Evolutionary conservation across 2,888 invertebrate species (phyloP), one percentile per base, ranked within the genome.

Genomic region (Cephus nigrinus): DNA sequence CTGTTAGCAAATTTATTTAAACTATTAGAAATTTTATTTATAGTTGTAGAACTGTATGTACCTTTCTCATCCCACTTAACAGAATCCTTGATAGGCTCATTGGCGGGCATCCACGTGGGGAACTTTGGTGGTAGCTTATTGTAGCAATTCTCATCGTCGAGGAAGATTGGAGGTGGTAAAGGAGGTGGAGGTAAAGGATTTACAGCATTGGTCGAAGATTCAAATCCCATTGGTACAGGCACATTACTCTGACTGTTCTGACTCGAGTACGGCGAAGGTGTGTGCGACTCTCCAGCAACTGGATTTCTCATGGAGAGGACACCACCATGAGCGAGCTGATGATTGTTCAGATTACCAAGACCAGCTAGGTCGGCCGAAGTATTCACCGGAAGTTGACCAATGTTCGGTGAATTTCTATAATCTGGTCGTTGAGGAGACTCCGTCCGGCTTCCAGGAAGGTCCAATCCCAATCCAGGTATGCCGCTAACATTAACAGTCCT

Each of bases 381-480:
- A 4, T 89, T 88, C 31, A 82, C 82, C 23, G 86, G 80, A 71
- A 86, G 84, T 77, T 87, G 87, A 36, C 87, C 93, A 88, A 85
- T 93, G 0, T 92, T 91, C 11, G 93, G 94, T 2, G 95, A 94
- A 72, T 87, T 87, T 33, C 87, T 84, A 73, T 91, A 91, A 78
- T 88, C 90, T 11, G 86, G 78, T 74, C 86, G 86, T 72, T 87
- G 88, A 4, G 88, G 86, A 2, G 87, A 83, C 68, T 86, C 88
- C 40, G 85, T 76, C 78, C 84, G 81, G 12, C 82, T 78, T 68
- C 90, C 90, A 4, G 85, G 78, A 30, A 86, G 79, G 80, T 91
- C 91, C 40, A 90, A 80, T 30, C 91, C 91, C 75, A 91, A 80
- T 40, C 91, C 91, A 3, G 91, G 91, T 79, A 91, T 91, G 36